phyloP scores from a whole-genome alignment of 2,113 vertebrate genomes.

The Pangasianodon hypophthalmus region DNA sequence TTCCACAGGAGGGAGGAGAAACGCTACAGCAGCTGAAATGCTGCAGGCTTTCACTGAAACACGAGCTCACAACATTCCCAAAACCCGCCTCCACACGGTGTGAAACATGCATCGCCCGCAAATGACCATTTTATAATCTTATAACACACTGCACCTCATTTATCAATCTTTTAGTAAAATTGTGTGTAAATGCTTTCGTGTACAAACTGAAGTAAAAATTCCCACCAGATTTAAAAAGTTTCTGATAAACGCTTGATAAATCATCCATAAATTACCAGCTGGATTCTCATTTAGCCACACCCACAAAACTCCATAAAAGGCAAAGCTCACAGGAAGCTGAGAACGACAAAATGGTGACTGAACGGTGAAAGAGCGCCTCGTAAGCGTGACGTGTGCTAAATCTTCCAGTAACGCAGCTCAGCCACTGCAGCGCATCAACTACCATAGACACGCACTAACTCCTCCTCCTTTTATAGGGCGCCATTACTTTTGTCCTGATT shows the following conservation, averaged over 20 bases:
- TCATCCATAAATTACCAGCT: not conserved
- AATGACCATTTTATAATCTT: too few species aligned
- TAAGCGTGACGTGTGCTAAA: not conserved
- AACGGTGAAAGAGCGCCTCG: not conserved
- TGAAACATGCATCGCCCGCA: not conserved
- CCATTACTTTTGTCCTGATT: not conserved
- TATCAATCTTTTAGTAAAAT: not conserved
- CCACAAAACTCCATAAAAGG: not conserved
- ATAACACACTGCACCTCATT: not conserved
- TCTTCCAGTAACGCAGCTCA: not conserved
- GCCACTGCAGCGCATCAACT: not conserved
- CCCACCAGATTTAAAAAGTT: not conserved
- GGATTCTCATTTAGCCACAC: not conserved
- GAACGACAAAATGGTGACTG: not conserved
- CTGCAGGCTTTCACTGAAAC: conserved; percentile 46
- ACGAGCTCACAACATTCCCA: not conserved
- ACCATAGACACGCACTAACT: not conserved
- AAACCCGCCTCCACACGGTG: not conserved
- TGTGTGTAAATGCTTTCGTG: not conserved
- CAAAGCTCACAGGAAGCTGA: not conserved
- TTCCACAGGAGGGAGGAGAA: conserved; percentile 58
- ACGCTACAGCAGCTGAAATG: conserved; percentile 48
- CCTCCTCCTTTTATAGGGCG: not conserved
- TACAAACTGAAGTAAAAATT: not conserved
- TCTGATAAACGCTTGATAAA: not conserved